Evolutionary conservation across 1,140 invertebrate species (phyloP).

Genomic region (Anthonomus grandis): DNA sequence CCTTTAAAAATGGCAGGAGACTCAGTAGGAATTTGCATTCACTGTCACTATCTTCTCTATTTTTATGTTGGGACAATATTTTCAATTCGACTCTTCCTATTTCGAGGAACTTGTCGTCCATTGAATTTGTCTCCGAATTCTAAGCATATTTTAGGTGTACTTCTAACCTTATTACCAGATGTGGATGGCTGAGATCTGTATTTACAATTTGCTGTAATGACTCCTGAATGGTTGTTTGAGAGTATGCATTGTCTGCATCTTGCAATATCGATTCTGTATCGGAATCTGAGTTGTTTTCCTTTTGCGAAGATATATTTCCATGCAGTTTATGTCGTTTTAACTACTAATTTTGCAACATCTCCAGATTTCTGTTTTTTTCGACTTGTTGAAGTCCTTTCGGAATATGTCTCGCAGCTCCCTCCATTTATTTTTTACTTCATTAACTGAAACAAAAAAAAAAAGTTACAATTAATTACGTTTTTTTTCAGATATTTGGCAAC

Average conservation of each 20-base stretch:
- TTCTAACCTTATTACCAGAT: constrained; percentile 11
- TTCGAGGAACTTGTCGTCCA: background rate
- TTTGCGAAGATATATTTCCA: constrained; percentile 12
- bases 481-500: too few relatives aligned
- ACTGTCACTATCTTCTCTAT: background rate
- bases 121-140: constrained; percentile 4
- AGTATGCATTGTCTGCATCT: constrained; percentile 1
- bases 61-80: background rate
- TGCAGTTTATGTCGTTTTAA: constrained; percentile 15
- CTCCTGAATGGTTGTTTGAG: constrained; percentile 8
- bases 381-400: constrained; percentile 19
- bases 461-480: background rate
- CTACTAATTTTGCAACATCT: constrained; percentile 11
- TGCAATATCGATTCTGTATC: constrained; percentile 12
- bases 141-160: background rate
- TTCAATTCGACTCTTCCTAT: background rate
- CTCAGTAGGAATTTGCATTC: background rate
- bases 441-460: constrained; percentile 19
- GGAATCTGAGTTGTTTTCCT: constrained; percentile 4
- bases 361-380: constrained; percentile 4
- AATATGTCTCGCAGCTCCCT: constrained; percentile 17
- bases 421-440: constrained; percentile 18
- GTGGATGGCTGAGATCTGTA: constrained; percentile 6
- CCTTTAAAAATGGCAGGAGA: constrained; percentile 1
- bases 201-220: constrained; percentile 7